Evolutionary conservation across 2,888 invertebrate species (phyloP), one percentile per base, ranked within the genome.

Genomic region (Antheraea yamamai): DNA sequence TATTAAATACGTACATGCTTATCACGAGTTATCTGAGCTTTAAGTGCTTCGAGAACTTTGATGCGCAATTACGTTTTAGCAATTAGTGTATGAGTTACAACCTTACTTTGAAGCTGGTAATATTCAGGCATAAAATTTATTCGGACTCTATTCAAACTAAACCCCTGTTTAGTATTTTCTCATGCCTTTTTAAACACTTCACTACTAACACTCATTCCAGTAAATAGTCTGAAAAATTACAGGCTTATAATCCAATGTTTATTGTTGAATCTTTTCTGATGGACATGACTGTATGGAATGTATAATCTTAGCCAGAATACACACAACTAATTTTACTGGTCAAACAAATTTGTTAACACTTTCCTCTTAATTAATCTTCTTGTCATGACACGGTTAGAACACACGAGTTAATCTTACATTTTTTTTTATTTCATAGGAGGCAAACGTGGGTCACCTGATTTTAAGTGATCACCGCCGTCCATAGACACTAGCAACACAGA

Each of bases 31-130:
- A 61, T 23, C 7, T 61, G 61, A 61, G 26, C 61, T 61, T 61
- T 23, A 61, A 61, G 61, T 23, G 61, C 61, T 61, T 61, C 10
- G 61, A 23, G 61, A 61, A 61, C 61, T 61, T 61, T 61, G 61
- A 61, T 26, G 61, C 61, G 61, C 26, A 61, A 26, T 61, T 61
- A 61, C 61, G 61, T 26, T 61, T 61, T 23, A 14, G 61, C 61
- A 23, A 23, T 61, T 61, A 61, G 23, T 30, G 64, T 66, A 4
- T 30, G 26, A 66, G 64, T 66, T 30, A 66, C 16, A 66, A 66
- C 16, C 1, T 0, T 66, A 66, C 14, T 30, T 66, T 66, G 30
- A 66, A 66, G 30, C 30, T 30, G 30, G 30, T 66, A 66, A 66
- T 30, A 26, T 4, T 66, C 26, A 30, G 26, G 64, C 16, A 30